These are phyloP conservation scores for Pollicipes pollicipes DNA, from an alignment of 1,140 invertebrate genomes.

Conservation along the genomic window DNA sequence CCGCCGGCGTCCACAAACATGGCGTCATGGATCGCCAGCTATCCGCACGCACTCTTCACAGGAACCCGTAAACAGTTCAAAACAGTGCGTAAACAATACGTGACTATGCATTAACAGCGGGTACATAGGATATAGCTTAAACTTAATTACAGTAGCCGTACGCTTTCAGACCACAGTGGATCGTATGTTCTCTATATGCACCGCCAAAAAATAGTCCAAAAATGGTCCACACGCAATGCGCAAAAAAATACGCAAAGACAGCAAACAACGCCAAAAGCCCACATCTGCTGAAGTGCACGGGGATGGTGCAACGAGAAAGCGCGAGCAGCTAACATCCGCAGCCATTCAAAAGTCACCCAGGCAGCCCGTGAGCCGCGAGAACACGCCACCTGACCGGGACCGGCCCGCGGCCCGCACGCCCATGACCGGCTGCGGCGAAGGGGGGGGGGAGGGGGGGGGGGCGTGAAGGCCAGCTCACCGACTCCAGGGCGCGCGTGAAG, in stretches of 20 bases:
- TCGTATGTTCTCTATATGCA: no score
- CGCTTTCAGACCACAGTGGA: no score
- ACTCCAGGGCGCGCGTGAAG: slow-evolving; percentile 58
- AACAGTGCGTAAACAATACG: neutral
- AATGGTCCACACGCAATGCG: no score
- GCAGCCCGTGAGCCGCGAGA: neutral
- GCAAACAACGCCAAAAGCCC: no score
- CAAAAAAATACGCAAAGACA: no score
- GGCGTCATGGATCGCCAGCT: neutral
- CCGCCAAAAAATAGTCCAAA: no score
- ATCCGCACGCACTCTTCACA: no score
- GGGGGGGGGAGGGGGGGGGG: neutral
- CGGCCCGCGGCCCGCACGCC: neutral
- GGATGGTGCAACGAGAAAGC: no score
- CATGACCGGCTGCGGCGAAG: neutral
- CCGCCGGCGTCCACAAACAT: no score
- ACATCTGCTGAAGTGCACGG: no score
- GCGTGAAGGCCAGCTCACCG: slow-evolving; percentile 35
- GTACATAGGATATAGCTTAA: neutral
- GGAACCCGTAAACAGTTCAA: no score
- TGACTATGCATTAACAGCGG: neutral
- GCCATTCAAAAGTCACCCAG: neutral
- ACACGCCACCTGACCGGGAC: neutral
- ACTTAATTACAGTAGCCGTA: no score
- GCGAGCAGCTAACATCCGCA: slow-evolving; percentile 1